Conservation (phyloP, 2,888 invertebrate genomes). For the Tortricodes alternella region DNA sequence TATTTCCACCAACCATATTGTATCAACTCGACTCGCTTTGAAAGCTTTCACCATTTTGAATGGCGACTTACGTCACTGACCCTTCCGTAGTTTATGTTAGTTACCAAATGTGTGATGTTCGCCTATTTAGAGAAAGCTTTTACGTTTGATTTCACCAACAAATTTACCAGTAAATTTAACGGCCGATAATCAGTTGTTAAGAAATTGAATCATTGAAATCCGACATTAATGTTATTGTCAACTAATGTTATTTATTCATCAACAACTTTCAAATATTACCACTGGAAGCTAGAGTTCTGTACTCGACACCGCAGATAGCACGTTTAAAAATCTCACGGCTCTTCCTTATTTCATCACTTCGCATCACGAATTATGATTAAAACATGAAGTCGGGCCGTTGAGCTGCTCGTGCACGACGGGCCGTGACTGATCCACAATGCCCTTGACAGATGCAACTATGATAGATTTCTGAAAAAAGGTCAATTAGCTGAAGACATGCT, state of each 20-base stretch:
- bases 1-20: too few relatives aligned
- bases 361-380: constrained; percentile 57
- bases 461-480: constrained; percentile 17
- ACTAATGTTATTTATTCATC: not conserved
- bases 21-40: too few relatives aligned
- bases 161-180: too few relatives aligned
- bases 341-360: constrained; percentile 59
- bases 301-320: constrained; percentile 34
- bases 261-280: constrained; percentile 12
- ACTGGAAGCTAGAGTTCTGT: constrained; percentile 8
- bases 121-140: too few relatives aligned
- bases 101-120: too few relatives aligned
- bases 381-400: constrained; percentile 33
- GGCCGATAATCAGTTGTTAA: too few relatives aligned
- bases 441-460: constrained; percentile 50
- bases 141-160: too few relatives aligned
- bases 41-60: too few relatives aligned
- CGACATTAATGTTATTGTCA: too few relatives aligned
- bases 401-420: constrained; percentile 60
- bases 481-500: not conserved
- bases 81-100: too few relatives aligned
- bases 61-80: too few relatives aligned
- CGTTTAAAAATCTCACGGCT: constrained; percentile 52
- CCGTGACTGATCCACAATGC: constrained; percentile 69
- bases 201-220: too few relatives aligned